Conservation (phyloP, 2,888 invertebrate species). For the Dicranocentrus wangi region DNA sequence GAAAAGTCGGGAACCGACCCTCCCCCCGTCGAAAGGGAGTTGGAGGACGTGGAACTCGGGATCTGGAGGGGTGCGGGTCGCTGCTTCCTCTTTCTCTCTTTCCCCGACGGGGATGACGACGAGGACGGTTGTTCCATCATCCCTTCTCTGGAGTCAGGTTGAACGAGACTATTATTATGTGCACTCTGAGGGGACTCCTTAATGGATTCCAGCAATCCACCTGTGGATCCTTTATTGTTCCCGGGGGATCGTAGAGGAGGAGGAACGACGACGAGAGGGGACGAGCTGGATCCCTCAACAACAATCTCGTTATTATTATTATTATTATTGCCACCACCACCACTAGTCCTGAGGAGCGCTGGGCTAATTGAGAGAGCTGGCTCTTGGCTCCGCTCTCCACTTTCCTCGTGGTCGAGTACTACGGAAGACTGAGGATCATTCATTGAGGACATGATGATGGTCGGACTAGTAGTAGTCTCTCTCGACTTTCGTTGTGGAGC, state of each 20-base stretch:
- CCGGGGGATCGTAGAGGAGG: constrained; percentile 34
- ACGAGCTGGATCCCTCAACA: no score
- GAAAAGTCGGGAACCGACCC: constrained; percentile 58
- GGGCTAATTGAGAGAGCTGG: constrained; percentile 39
- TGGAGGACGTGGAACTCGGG: constrained; percentile 30
- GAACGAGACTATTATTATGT: not conserved
- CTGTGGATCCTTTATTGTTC: constrained; percentile 48
- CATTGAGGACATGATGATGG: constrained; percentile 10
- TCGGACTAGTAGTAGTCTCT: not conserved
- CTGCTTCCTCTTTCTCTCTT: constrained; percentile 45
- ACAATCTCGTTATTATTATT: no score
- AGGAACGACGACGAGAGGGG: no score
- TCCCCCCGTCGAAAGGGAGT: constrained; percentile 15
- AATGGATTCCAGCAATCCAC: constrained; percentile 57
- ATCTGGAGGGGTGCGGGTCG: constrained; percentile 51
- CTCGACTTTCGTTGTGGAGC: not conserved
- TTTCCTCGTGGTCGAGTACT: not conserved
- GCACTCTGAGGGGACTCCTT: constrained; percentile 45
- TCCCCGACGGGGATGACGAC: not conserved
- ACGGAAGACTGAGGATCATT: constrained; percentile 31
- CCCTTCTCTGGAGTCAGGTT: no score
- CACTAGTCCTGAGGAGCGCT: constrained; percentile 17
- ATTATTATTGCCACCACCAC: constrained; percentile 8
- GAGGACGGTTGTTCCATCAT: not conserved
- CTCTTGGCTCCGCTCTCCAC: constrained; percentile 25